Evolutionary conservation across 2,797 vertebrate species (phyloP).

Genomic region (Sebastes oblongus): DNA sequence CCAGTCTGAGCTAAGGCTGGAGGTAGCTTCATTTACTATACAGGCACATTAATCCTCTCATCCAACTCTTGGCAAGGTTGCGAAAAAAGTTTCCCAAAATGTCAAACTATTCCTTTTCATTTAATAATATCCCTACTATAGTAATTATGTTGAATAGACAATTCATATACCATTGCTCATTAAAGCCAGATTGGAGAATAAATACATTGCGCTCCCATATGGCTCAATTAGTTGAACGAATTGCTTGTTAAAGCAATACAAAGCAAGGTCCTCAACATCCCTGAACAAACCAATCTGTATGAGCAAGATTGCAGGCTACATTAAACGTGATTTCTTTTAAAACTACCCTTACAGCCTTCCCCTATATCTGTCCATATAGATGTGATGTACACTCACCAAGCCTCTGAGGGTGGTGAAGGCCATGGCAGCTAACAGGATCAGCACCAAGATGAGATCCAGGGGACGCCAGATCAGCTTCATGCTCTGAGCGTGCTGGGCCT

Average conservation of each 20-base stretch:
- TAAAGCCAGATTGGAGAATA: neutral
- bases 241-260: neutral
- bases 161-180: neutral
- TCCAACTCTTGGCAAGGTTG: neutral
- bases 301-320: neutral
- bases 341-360: neutral
- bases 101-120: neutral
- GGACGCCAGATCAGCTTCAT: slow-evolving; percentile 86
- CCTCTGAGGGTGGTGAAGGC: slow-evolving; percentile 89
- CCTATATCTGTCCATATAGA: neutral
- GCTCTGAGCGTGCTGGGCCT: slow-evolving; percentile 85
- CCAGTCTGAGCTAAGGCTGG: neutral
- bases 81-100: neutral
- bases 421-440: slow-evolving; percentile 78
- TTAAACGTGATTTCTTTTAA: neutral
- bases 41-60: neutral
- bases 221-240: slow-evolving; percentile 11
- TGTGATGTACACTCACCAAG: slow-evolving; percentile 78
- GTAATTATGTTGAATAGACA: neutral
- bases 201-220: neutral
- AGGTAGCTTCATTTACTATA: neutral
- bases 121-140: neutral
- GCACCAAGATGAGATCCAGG: slow-evolving; percentile 80
- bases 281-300: rapidly evolving
- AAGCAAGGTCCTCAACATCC: neutral